Evolutionary conservation across 1,140 invertebrate species (phyloP), one percentile per base, ranked within the genome.

Genomic region (Platyscapa corneri): DNA sequence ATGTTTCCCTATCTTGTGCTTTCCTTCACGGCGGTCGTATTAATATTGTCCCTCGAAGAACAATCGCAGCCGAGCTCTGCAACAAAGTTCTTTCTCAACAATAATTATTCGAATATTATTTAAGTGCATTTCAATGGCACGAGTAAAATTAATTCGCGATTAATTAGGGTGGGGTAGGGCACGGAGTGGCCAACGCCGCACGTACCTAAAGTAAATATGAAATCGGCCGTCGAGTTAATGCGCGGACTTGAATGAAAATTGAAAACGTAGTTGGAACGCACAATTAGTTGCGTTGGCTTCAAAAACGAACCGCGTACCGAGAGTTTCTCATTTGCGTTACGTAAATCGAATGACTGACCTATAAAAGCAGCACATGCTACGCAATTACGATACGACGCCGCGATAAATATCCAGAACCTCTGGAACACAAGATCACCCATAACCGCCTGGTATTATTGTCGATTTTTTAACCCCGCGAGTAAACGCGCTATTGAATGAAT

Each of bases 391-490:
- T 74, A 74, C 14, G 37, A n/a, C 70, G 23, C 18, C 67, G 39
- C 53, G 37, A 56, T 79, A 79, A 79, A 42, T 42, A 79, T 79
- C 37, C 39, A n/a, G 37, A 46, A 46, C 16, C 49, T 23, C 65
- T 56, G 27, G 34, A 72, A 30, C 3, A 39, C n/a, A 39, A 7
- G 27, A 74, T 34, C 20, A n/a, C 37, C 37, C 8, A 74, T 6
- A 2, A 5, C 70, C 32, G 20, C 37, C 7, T 32, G 67, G 49
- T 79, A 79, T 65, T 65, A 65, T 60, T 79, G n/a, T 79, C 32
- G 34, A 39, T 79, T 79, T 79, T 80, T 80, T 67, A 74, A 14
- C 10, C 0, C 32, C 39, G 65, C 75, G 56, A 32, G 64, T 65
- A 72, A 60, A 53, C 23, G 39, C 6, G 70, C 14, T 39, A 39